Base-by-base conservation (phyloP, 2,888 invertebrate species). In the Lasioglossum vierecki region DNA sequence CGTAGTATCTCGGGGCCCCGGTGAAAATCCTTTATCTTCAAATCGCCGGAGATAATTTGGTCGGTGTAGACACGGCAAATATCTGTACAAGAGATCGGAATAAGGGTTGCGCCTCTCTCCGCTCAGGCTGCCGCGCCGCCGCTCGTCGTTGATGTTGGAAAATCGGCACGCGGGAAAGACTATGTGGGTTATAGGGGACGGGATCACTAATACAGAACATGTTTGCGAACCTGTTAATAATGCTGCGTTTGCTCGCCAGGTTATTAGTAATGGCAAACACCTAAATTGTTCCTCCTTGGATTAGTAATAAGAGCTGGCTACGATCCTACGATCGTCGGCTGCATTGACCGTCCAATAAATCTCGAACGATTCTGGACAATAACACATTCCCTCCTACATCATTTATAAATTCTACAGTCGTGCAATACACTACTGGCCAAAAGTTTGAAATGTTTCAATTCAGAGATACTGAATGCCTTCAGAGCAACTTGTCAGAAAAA, bases 211-310 rank as follows among this genome's bases (percentile, higher is more conserved):
- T 94, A 93, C 92, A 91, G 91, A 87, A 92, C 93, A 92, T 94
- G 94, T 94, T 93, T 94, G 93, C 93, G 85, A 91, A 94, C 94
- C 94, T 94, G 94, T 94, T 94, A 94, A 94, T 94, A 94, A 94
- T 94, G 94, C 93, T 91, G 90, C 90, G 94, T 94, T 94, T 94
- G 91, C 92, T 92, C 92, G 91, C 90, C 91, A 91, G 92, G 93
- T 94, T 94, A 94, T 94, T 94, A 94, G 93, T 90, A 92, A 93
- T 92, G 93, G 94, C 94, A 94, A 94, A 94, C 94, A 94, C 92
- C 92, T 93, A 93, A 93, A 94, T 94, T 93, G 93, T 94, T 92
- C 91, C 85, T 81, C 88, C 89, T 88, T 89, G 90, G 89, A 91
- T 93, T 89, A 92, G 86, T 92, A 90, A 91, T 92, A 91, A 89